Conservation (phyloP, 2,113 vertebrate species). For the Emydocephalus ijimae region DNA sequence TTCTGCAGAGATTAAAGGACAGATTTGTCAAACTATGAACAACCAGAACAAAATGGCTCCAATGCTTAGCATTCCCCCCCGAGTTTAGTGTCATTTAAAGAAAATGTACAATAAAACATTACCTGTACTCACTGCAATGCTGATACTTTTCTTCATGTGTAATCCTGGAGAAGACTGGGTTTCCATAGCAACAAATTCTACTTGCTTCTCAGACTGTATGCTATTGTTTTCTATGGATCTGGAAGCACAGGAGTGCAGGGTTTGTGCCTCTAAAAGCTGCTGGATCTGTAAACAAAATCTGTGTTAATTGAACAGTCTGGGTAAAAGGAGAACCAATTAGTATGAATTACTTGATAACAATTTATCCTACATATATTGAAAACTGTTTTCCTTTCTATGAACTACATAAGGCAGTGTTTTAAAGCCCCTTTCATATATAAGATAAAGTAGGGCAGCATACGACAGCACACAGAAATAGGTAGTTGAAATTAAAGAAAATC, state of each 20-base stretch:
- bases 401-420: not conserved
- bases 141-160: slow-evolving; percentile 71
- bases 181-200: slow-evolving; percentile 66
- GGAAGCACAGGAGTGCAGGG: slow-evolving; percentile 49
- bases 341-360: not conserved
- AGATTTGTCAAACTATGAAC: not conserved
- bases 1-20: not conserved
- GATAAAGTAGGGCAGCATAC: not conserved
- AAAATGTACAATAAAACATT: not conserved
- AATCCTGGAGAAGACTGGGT: slow-evolving; percentile 49
- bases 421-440: not conserved
- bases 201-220: slow-evolving; percentile 26
- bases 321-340: not conserved
- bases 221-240: slow-evolving; percentile 11
- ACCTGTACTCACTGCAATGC: slow-evolving; percentile 94
- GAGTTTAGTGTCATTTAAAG: not conserved
- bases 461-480: not conserved
- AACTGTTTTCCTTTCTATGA: not conserved
- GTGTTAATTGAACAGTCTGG: not conserved
- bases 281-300: slow-evolving; percentile 77
- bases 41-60: slow-evolving; percentile 1
- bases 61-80: not conserved
- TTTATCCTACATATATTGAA: not conserved
- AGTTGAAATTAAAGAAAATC: not conserved
- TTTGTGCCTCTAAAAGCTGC: slow-evolving; percentile 86